Evolutionary conservation across 2,797 vertebrate species (phyloP), one percentile per base, ranked within the genome.

Genomic region (Anableps anableps): DNA sequence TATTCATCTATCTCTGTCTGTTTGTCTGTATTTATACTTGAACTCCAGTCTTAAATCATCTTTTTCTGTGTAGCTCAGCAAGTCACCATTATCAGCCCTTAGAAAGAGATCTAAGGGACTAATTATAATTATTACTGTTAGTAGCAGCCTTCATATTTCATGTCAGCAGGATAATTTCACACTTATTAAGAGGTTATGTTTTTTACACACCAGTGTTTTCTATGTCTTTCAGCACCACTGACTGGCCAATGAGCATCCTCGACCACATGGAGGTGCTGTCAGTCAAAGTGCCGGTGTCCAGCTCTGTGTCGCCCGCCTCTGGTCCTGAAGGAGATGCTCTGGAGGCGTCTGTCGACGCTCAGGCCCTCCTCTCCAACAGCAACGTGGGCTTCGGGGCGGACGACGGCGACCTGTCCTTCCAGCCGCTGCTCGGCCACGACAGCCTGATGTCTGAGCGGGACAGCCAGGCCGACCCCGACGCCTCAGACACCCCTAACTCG

Each of bases 231-330:
- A 98, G 98, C 88, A 95, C 96, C 91, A 97, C 97, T 3, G 98
- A 99, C 29, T 99, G 98, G 98, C 97, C 96, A 0, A 95, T 97
- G 86, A 99, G 97, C 93, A 97, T 97, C 89, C 97, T 96, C 0
- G 98, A 98, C 83, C 96, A 97, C 0, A 90, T 97, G 96, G 98
- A 99, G 31, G 96, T 91, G 0, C 96, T 97, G 31, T 99, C 98
- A 0, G 96, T 99, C 84, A 99, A 98, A 92, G 97, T 98, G 1
- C 94, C 95, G 0, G 97, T 96, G 93, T 94, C 96, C 90, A 96
- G 96, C 83, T 96, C 96, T 0, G 93, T 95, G 85, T 95, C 95
- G 0, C 95, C 93, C 0, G 86, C 16, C 77, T 70, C 77, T 1
- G 68, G 81, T 7, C 82, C 86, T 0, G 77, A 14, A 2, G 82